These are phyloP conservation scores for Escarpia spicata DNA, from an alignment of 2,888 invertebrate genomes.

Conservation along the genomic window DNA sequence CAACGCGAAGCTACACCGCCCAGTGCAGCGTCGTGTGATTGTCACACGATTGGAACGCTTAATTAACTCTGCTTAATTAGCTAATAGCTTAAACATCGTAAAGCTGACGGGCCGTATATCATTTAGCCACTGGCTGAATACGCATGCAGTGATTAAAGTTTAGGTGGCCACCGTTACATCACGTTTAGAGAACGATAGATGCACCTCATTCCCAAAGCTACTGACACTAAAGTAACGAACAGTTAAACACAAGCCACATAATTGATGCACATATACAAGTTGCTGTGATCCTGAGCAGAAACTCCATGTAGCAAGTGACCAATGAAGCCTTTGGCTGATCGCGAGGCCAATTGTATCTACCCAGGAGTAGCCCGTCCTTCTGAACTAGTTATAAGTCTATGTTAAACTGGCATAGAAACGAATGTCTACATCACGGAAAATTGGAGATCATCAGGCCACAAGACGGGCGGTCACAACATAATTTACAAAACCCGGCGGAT, in stretches of 20 bases:
- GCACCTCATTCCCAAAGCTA: background rate
- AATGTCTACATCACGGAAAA: background rate
- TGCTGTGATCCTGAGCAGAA: no score
- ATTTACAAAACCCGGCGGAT: background rate
- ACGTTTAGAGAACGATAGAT: background rate
- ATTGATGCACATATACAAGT: background rate
- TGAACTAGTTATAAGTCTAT: no score
- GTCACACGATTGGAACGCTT: background rate
- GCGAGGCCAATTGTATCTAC: no score
- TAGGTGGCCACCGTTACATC: background rate
- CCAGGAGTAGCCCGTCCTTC: no score
- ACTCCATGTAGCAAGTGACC: no score
- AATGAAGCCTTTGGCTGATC: no score
- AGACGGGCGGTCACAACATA: background rate
- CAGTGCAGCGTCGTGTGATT: background rate
- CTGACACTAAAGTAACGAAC: background rate
- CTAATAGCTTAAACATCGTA: background rate
- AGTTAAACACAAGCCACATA: background rate
- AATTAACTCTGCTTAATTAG: constrained; percentile 8
- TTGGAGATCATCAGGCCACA: background rate
- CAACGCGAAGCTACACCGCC: background rate
- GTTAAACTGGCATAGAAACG: background rate
- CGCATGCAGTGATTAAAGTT: background rate
- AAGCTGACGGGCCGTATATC: background rate
- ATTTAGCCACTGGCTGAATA: background rate